These are phyloP conservation scores for Otis tarda DNA, from an alignment of 2,113 vertebrate species.

Conservation along the genomic window DNA sequence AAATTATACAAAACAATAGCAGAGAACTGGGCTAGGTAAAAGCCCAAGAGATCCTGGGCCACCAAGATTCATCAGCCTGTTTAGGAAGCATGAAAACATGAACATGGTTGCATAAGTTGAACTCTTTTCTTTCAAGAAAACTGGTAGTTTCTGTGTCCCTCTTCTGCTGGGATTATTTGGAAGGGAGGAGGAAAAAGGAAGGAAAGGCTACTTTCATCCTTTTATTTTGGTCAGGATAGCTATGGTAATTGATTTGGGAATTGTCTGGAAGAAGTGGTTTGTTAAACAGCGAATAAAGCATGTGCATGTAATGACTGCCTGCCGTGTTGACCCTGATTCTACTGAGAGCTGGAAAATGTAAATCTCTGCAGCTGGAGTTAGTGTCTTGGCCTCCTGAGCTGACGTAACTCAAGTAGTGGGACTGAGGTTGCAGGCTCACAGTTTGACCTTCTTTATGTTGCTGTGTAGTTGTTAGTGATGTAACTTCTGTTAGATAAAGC, in stretches of 20 bases:
- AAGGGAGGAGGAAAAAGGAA: not conserved
- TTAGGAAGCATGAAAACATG: not conserved
- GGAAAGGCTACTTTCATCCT: not conserved
- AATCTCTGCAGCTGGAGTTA: not conserved
- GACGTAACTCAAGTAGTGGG: not conserved
- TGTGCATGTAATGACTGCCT: no score
- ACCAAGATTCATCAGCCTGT: not conserved
- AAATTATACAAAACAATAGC: not conserved
- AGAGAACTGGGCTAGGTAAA: not conserved
- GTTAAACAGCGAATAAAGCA: not conserved
- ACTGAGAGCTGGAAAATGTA: not conserved
- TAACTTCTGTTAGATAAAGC: not conserved
- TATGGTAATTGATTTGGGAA: not conserved
- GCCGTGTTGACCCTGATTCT: not conserved
- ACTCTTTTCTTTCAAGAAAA: not conserved
- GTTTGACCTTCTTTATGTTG: not conserved
- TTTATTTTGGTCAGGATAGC: not conserved
- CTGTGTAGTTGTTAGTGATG: not conserved
- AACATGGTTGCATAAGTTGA: not conserved
- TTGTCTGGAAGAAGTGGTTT: not conserved
- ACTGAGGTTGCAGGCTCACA: not conserved
- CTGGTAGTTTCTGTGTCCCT: not conserved
- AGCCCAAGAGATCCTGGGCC: not conserved
- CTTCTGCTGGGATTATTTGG: not conserved
- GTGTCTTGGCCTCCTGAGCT: not conserved